Evolutionary conservation across 2,113 vertebrate species (phyloP).

Genomic region (Mustela nigripes): DNA sequence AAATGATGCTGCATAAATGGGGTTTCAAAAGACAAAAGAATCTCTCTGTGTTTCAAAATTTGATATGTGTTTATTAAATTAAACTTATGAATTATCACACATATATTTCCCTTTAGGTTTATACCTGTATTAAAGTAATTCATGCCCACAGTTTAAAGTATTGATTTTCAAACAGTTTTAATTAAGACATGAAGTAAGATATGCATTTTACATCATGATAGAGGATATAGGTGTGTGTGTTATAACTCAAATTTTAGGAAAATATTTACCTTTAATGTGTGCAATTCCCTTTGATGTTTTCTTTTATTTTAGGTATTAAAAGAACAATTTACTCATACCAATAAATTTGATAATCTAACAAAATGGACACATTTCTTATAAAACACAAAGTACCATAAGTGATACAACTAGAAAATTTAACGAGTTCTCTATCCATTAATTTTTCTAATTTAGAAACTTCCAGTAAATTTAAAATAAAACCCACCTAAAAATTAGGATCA

Average conservation of each 20-base stretch:
- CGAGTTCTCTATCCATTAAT: not conserved
- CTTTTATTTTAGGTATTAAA: not conserved
- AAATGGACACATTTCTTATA: not conserved
- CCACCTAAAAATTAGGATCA: not conserved
- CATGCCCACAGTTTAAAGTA: not conserved
- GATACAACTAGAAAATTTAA: not conserved
- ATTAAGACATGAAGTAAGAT: not conserved
- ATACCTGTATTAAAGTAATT: not conserved
- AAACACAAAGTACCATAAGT: not conserved
- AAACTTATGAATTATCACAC: not conserved
- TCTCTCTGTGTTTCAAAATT: constrained; percentile 22
- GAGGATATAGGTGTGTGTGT: not conserved
- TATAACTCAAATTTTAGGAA: not conserved
- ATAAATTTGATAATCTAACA: not conserved
- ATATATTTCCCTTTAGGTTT: not conserved
- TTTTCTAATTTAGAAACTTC: not conserved
- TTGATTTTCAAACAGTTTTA: constrained; percentile 6
- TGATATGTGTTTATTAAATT: constrained; percentile 34
- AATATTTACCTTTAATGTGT: not conserved
- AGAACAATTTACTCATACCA: not conserved
- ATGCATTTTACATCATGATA: not conserved
- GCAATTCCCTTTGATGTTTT: not conserved
- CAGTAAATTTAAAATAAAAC: not conserved
- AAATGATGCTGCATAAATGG: constrained; percentile 13
- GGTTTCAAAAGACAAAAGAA: not conserved